These are phyloP conservation scores for Panopea generosa DNA, from an alignment of 2,888 invertebrate genomes.

Conservation along the genomic window DNA sequence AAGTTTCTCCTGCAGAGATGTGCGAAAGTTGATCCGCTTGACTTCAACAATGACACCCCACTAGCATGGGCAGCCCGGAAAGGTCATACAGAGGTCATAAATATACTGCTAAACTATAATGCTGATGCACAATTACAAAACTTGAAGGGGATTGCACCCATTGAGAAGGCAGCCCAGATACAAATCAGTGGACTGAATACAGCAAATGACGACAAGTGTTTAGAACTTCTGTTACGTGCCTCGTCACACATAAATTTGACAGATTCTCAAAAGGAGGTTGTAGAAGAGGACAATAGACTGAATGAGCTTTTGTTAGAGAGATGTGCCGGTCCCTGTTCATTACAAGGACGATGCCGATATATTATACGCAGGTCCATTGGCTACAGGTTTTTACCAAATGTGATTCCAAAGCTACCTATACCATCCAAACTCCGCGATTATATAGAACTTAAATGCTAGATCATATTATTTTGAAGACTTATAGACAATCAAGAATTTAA, in stretches of 20 bases:
- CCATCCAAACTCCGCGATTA: slow-evolving; percentile 76
- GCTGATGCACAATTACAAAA: slow-evolving; percentile 78
- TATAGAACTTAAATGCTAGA: slow-evolving; percentile 70
- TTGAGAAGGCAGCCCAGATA: slow-evolving; percentile 76
- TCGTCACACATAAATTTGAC: slow-evolving; percentile 79
- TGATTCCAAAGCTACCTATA: slow-evolving; percentile 77
- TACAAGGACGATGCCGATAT: slow-evolving; percentile 77
- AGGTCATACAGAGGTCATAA: slow-evolving; percentile 79
- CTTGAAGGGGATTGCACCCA: slow-evolving; percentile 75
- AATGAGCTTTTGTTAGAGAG: slow-evolving; percentile 73
- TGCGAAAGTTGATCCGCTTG: slow-evolving; percentile 79
- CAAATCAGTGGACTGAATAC: slow-evolving; percentile 80
- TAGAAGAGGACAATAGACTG: slow-evolving; percentile 77
- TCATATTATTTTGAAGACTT: neutral
- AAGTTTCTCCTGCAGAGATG: slow-evolving; percentile 78
- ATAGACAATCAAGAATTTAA: no score
- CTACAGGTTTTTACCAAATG: slow-evolving; percentile 77
- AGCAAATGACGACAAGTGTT: slow-evolving; percentile 77
- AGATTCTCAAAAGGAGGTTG: slow-evolving; percentile 65
- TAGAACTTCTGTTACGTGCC: slow-evolving; percentile 80
- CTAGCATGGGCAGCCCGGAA: slow-evolving; percentile 83
- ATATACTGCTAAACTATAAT: slow-evolving; percentile 82
- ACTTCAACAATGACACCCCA: slow-evolving; percentile 82
- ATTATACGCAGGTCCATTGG: slow-evolving; percentile 77
- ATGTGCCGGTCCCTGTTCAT: slow-evolving; percentile 69